Evolutionary conservation across 2,888 invertebrate species (phyloP), one percentile per base, ranked within the genome.

Genomic region (Agrenia bidenticulata): DNA sequence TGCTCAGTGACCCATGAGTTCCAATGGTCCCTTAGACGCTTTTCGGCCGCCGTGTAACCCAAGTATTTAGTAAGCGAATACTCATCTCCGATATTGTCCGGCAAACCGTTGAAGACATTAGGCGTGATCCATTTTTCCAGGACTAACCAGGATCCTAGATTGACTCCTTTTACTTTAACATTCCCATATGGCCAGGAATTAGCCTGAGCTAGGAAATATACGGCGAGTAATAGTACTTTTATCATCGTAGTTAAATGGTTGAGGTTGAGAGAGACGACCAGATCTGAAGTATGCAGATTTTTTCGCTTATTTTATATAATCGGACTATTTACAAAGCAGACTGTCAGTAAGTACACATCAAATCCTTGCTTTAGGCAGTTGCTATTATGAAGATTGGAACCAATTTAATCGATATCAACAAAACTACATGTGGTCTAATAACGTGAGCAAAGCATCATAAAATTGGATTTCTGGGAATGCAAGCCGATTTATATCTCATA

Each of bases 71-170:
- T 62, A 9, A 74, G 32, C 39, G 53, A 39, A 50, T 66, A 73
- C 45, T 75, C 74, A 56, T 75, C 74, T 37, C 67, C 61, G 26
- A 70, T 64, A 41, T 54, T 51, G 37, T 63, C 64, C 1, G 74
- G 74, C 27, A 69, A 41, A n/a, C 70, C 74, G 4, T 45, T 21
- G 21, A 67, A 67, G 1, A 62, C 65, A 15, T 9, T 32, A 27
- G 73, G 73, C 2, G 65, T 65, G 19, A 73, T 75, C 75, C 73
- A 75, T 53, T 72, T 73, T 59, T 75, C 73, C 0, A 73, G 65
- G 7, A 75, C 41, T 7, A 75, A 67, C 73, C 73, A 75, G 17
- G 66, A 64, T 9, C 75, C 73, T 1, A 75, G 39, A 24, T 75
- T 75, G 1, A 73, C 75, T 21, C 75, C 75, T 0, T 73, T 59